Evolutionary conservation across 2,113 vertebrate species (phyloP).

Genomic region (Xerus inauris): DNA sequence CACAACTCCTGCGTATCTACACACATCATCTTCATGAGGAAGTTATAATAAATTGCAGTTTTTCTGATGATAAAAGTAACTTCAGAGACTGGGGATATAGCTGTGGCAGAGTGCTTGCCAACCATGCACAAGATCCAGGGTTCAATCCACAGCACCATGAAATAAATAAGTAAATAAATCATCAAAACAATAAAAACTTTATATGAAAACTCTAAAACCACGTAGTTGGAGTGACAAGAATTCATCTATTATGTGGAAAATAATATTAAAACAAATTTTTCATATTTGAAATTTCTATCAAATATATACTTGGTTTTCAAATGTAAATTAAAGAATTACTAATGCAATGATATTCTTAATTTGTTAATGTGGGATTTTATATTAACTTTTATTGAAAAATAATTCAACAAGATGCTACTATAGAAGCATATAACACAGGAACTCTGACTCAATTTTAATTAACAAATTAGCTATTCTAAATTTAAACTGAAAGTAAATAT

Average conservation of each 20-base stretch:
- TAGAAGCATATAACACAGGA: neutral
- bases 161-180: neutral
- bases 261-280: conserved; percentile 20
- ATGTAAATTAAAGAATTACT: neutral
- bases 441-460: neutral
- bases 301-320: conserved; percentile 17
- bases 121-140: neutral
- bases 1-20: neutral
- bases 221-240: neutral
- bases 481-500: neutral
- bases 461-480: neutral
- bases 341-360: neutral
- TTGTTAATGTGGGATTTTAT: neutral
- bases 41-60: neutral
- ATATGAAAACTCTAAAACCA: conserved; percentile 1
- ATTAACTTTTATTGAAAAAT: conserved; percentile 30
- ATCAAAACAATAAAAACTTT: neutral
- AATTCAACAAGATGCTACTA: neutral
- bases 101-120: neutral
- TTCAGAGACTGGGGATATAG: neutral
- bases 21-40: neutral
- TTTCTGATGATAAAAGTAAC: conserved; percentile 17
- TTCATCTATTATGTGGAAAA: neutral
- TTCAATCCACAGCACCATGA: neutral
- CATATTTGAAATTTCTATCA: neutral